A percentile compares a stretch with the other conserved stretches of the same genome.
Conservation (phyloP, 2,888 invertebrate genomes). For the Cryptops parisi region DNA sequence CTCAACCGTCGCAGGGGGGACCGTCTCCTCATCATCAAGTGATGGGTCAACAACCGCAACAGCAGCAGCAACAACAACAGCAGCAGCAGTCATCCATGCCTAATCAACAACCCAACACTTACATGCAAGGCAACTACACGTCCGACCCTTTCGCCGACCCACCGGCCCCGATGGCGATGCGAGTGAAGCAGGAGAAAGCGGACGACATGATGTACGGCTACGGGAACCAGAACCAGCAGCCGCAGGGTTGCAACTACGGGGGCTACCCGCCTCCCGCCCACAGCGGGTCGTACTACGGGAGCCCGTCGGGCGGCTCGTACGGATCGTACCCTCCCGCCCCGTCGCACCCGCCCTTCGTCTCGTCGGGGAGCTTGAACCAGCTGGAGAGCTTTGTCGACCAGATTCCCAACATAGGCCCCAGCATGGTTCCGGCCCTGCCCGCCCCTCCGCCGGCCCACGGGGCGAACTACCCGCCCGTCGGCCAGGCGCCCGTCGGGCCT, state of each 20-base stretch:
- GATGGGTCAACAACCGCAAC: constrained; percentile 11
- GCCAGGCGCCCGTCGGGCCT: not conserved
- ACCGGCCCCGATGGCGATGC: not conserved
- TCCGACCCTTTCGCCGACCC: not conserved
- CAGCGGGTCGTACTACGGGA: constrained; percentile 7
- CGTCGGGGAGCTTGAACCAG: constrained; percentile 34
- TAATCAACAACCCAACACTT: constrained; percentile 3
- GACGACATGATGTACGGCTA: constrained; percentile 11
- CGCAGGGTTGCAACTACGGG: constrained; percentile 16
- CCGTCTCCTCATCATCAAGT: not conserved
- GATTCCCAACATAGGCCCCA: constrained; percentile 12
- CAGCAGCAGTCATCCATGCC: not conserved
- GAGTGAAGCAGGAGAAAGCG: constrained; percentile 13
- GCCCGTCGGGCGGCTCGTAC: constrained; percentile 30
- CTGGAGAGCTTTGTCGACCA: constrained; percentile 25
- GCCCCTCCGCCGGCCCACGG: constrained; percentile 4
- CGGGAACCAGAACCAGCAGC: constrained; percentile 2
- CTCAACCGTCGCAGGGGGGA: constrained; percentile 2
- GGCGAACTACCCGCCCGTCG: not conserved
- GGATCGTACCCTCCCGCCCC: constrained; percentile 25
- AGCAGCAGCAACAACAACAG: constrained; percentile 1
- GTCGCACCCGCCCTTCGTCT: constrained; percentile 27
- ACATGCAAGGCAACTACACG: not conserved
- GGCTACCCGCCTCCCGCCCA: constrained; percentile 10
- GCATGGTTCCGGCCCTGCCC: constrained; percentile 1